A percentile compares a stretch with the other conserved stretches of the same genome.
Conservation (phyloP, 2,113 vertebrate species). For the Entelurus aequoreus region DNA sequence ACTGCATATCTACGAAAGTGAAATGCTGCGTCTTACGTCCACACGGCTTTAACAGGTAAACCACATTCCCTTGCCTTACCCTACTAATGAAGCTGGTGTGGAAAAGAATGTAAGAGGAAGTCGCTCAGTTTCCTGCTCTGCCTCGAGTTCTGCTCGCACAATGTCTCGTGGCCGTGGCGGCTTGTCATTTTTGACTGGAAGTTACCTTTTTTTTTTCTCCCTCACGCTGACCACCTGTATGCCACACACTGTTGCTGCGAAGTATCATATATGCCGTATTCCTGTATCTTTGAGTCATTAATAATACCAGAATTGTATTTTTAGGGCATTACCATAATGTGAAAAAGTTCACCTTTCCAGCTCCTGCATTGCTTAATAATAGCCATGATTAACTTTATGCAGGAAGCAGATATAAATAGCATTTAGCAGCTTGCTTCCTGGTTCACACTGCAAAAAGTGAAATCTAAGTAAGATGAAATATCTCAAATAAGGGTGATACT, state of each 20-base stretch:
- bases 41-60: neutral
- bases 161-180: constrained; percentile 24
- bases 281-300: constrained; percentile 4
- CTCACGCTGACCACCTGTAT: constrained; percentile 42
- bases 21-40: constrained; percentile 13
- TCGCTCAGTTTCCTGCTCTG: constrained; percentile 46
- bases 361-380: neutral
- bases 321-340: constrained; percentile 30
- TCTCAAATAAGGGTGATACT: too few species aligned
- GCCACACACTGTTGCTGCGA: constrained; percentile 26
- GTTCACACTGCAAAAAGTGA: too few species aligned
- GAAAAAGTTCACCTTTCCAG: constrained; percentile 16
- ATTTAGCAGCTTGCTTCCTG: too few species aligned
- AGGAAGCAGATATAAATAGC: too few species aligned
- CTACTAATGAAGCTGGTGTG: constrained; percentile 39
- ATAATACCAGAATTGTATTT: constrained; percentile 11
- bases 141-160: constrained; percentile 22
- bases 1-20: neutral
- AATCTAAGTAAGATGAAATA: too few species aligned
- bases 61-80: constrained; percentile 18
- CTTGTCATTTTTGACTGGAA: constrained; percentile 35
- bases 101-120: constrained; percentile 63
- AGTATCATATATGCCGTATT: constrained; percentile 27
- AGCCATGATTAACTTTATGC: too few species aligned
- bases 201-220: constrained; percentile 44